Evolutionary conservation across 2,888 invertebrate genomes (phyloP), one percentile per base, ranked within the genome.

Genomic region (Incurvaria masculella): DNA sequence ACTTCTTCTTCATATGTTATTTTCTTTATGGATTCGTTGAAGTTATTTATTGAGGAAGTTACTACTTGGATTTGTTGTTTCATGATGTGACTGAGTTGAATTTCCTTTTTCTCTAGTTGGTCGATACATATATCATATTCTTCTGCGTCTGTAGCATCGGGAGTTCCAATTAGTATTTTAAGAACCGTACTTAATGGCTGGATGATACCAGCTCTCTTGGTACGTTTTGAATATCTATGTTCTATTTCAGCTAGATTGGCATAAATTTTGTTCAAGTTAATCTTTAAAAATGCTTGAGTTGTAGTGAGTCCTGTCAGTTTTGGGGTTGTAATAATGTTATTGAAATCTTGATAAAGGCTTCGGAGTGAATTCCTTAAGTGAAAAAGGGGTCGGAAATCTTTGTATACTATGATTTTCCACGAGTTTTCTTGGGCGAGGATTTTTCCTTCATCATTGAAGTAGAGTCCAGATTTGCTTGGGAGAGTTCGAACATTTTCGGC

Each of bases 81-180:
- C 51, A 60, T 50, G 8, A 58, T 21, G 1, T 48, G 45, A 1
- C 16, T 39, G 4, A 39, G 16, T n/a, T 39, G 16, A 8, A 21
- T n/a, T 21, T 60, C 55, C 4, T 46, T 54, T 47, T 56, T 59
- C 51, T 62, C 59, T 11, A 61, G 41, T 39, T 40, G 42, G 39
- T 60, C 49, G 6, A 61, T 60, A 45, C 59, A 60, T 42, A 59
- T 50, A 10, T 59, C 54, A 17, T 60, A 59, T 4, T 48, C 47
- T 50, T 56, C 51, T 1, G 59, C 57, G 42, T 59, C 57, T 49
- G 54, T 56, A 1, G 60, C 57, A 40, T 61, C 59, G 1, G 59
- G 59, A 18, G 60, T 60, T 17, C 58, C 58, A 11, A 60, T 58
- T 0, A 60, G 55, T 51, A 54, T 59, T 57, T 59, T 59, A 2